Evolutionary conservation across 2,113 vertebrate genomes (phyloP), one percentile per base, ranked within the genome.

Genomic region (Coreoperca whiteheadi): DNA sequence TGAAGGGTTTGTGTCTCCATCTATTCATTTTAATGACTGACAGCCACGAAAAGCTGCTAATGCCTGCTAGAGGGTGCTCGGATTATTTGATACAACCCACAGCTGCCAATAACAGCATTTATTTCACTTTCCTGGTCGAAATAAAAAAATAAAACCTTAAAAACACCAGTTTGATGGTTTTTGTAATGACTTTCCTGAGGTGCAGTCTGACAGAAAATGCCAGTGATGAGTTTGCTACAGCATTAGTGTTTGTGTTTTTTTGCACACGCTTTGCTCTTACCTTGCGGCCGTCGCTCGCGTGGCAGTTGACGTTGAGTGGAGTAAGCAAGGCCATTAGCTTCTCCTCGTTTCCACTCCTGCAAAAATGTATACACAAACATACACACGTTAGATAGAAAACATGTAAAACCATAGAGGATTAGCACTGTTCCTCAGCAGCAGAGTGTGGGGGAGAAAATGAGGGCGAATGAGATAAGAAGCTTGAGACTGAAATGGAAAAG

Each of bases 321-420:
- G 98, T 99, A 89, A 99, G 96, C 95, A 99, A 95, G 94, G 98
- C 98, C 98, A 99, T 99, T 89, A 99, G 97, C 96, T 99, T 99
- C 95, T 99, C 98, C 95, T 99, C 98, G 95, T 99, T 99, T 94
- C 98, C 98, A 82, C 98, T 99, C 97, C 98, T 99, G 94, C 59
- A 92, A 89, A n/a, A 46, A 89, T 0, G 41, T 30, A 72, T 34
- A 64, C 57, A 87, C 60, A 83, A 8, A 80, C 65, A 53, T 69
- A 71, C 60, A 71, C 48, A 86, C 59, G 20, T 87, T 79, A 87
- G 37, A 80, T 16, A 72, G 54, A 81, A 83, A 84, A 63, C 57
- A 77, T 74, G 28, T 41, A 66, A 60, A 25, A 48, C 70, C n/a
- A 57, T 4, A 71, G 74, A 84, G 88, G 77, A 93, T 91, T 88